phyloP scores from a whole-genome alignment of 2,888 invertebrate genomes.

The Lasioglossum calceatum region DNA sequence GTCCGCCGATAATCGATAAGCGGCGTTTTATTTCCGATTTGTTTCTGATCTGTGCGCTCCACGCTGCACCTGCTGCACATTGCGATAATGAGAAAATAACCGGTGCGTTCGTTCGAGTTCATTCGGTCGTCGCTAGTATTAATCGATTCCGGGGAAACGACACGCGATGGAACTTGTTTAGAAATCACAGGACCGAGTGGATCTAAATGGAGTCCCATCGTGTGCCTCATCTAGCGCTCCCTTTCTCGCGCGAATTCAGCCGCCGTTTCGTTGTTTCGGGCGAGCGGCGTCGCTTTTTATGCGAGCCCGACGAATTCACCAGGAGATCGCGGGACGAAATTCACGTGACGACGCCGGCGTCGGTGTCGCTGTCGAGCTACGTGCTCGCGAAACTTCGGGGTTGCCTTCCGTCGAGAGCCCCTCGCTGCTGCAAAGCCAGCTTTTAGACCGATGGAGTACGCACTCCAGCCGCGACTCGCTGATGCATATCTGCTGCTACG shows the following conservation, averaged over 20 bases:
- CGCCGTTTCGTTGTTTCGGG: neutral
- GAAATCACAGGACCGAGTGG: neutral
- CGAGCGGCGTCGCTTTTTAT: neutral
- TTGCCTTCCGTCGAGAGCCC: slow-evolving; percentile 48
- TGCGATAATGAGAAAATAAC: neutral
- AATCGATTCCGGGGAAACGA: neutral
- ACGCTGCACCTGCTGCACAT: neutral
- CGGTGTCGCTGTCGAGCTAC: slow-evolving; percentile 39
- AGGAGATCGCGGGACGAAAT: slow-evolving; percentile 38
- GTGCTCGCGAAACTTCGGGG: slow-evolving; percentile 61
- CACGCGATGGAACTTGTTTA: neutral
- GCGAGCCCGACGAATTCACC: neutral
- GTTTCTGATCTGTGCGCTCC: neutral
- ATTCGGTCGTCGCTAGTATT: neutral
- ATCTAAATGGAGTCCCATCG: too few relatives aligned
- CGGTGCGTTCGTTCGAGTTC: neutral
- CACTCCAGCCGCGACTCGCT: slow-evolving; percentile 49
- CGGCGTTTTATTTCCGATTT: neutral
- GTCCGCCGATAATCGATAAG: slow-evolving; percentile 1
- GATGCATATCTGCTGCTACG: slow-evolving; percentile 61
- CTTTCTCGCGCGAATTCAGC: neutral
- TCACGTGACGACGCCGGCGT: slow-evolving; percentile 22
- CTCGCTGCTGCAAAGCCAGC: slow-evolving; percentile 44
- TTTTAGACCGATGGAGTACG: slow-evolving; percentile 68
- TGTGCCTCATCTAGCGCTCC: too few relatives aligned